A percentile compares a stretch with the other conserved stretches of the same genome.
These are phyloP conservation scores for Nettapus auritus DNA, from an alignment of 2,113 vertebrate species.

Conservation along the genomic window DNA sequence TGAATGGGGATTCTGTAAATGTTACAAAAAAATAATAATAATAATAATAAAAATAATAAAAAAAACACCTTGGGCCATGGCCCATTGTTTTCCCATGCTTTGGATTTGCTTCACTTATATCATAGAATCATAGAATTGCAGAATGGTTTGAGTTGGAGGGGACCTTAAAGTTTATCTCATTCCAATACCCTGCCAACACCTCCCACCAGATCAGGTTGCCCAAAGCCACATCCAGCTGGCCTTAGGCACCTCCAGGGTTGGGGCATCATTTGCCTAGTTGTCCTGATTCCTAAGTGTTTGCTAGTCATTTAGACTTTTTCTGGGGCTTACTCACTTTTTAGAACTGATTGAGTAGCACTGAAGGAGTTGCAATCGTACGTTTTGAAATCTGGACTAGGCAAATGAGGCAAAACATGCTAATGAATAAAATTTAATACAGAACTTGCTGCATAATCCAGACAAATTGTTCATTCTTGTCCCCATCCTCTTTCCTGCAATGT, in stretches of 20 bases:
- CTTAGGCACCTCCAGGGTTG: background rate
- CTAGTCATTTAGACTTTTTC: background rate
- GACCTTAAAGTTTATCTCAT: background rate
- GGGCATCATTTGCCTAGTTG: background rate
- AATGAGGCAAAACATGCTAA: background rate
- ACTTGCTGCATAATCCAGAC: background rate
- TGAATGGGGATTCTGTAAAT: background rate
- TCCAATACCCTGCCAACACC: background rate
- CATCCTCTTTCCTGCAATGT: background rate
- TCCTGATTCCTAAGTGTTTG: background rate
- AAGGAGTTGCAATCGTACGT: background rate
- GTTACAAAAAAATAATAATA: background rate
- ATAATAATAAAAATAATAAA: no score
- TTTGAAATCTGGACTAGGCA: background rate
- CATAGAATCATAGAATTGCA: background rate
- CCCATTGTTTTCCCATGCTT: background rate
- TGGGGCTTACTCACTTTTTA: background rate
- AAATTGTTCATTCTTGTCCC: background rate
- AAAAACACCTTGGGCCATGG: no score
- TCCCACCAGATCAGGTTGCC: background rate
- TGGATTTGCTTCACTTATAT: background rate
- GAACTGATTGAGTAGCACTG: background rate
- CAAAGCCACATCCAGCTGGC: background rate
- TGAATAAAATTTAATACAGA: background rate
- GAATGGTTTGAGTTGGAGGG: background rate